phyloP scores from a whole-genome alignment of 2,888 invertebrate species.

The Chymomyza caudatula region DNA sequence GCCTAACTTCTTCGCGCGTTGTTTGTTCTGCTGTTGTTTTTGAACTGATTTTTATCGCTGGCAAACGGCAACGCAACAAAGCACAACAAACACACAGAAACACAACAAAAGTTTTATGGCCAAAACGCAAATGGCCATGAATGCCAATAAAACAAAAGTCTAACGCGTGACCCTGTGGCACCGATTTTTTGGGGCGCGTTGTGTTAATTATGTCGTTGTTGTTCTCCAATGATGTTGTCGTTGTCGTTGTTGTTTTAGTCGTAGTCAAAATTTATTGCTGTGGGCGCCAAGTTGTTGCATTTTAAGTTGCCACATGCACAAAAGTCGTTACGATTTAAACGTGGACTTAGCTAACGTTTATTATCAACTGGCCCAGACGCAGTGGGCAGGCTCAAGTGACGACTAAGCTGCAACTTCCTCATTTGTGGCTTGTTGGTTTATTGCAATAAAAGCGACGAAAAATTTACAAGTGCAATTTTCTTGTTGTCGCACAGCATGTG shows the following conservation, averaged over 20 bases:
- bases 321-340: conserved; percentile 8
- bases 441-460: neutral
- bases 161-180: conserved; percentile 43
- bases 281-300: neutral
- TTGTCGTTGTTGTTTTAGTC: conserved; percentile 27
- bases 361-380: conserved; percentile 6
- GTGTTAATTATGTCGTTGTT: conserved; percentile 45
- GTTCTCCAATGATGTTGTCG: conserved; percentile 5
- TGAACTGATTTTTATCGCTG: conserved; percentile 51
- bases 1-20: neutral
- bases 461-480: conserved; percentile 31
- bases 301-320: conserved; percentile 12
- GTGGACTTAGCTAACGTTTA: conserved; percentile 34
- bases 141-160: conserved; percentile 64
- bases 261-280: conserved; percentile 1
- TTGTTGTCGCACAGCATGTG: conserved; percentile 31
- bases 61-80: conserved; percentile 30
- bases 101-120: conserved; percentile 48
- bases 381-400: conserved; percentile 43
- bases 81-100: conserved; percentile 3
- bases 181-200: conserved; percentile 20
- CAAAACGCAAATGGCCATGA: conserved; percentile 67
- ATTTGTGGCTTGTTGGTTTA: neutral
- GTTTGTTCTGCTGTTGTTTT: conserved; percentile 5
- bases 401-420: conserved; percentile 1